Base-by-base conservation (phyloP, 2,888 invertebrate genomes). In the Catocala fraxini region DNA sequence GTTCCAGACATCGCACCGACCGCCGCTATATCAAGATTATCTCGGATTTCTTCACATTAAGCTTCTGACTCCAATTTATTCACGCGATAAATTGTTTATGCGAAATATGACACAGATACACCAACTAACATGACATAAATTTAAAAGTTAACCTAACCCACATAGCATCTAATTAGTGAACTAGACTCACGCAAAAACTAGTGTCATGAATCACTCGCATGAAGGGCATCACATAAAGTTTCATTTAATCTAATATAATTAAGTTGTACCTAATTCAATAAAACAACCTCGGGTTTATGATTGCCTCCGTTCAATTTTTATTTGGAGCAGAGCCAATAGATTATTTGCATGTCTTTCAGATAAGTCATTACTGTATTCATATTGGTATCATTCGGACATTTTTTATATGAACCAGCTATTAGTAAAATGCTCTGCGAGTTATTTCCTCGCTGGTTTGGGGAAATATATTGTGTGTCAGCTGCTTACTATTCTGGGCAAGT, bases 61-160 rank as follows among this genome's bases (percentile, higher is more conserved):
- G 63, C 62, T 69, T 61, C 63, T 57, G 55, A 55, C 48, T 67
- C 9, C 60, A 65, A 73, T 69, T 67, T 63, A 67, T 60, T 65
- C 42, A 58, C 39, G 42, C 57, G 42, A 64, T 71, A 67, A 61
- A 76, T 68, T 71, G 61, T 71, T 73, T 65, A 73, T 71, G 64
- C 55, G 71, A 59, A 70, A 70, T 70, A 65, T 76, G 77, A 65
- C 70, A 76, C 62, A 76, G 60, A 68, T 72, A 76, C 56, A 70
- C 48, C 35, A 62, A 60, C 63, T 59, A 67, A 74, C 55, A 64
- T 67, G 62, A 65, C 62, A 72, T 74, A 70, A 63, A 74, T 76
- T 66, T 65, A 60, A 63, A 57, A 66, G 63, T 66, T 54, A 69
- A 54, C 54, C 56, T 71, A 70, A 73, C 67, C 62, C 47, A 65